Conservation (phyloP, 2,888 invertebrate species). For the Blera fallax region DNA sequence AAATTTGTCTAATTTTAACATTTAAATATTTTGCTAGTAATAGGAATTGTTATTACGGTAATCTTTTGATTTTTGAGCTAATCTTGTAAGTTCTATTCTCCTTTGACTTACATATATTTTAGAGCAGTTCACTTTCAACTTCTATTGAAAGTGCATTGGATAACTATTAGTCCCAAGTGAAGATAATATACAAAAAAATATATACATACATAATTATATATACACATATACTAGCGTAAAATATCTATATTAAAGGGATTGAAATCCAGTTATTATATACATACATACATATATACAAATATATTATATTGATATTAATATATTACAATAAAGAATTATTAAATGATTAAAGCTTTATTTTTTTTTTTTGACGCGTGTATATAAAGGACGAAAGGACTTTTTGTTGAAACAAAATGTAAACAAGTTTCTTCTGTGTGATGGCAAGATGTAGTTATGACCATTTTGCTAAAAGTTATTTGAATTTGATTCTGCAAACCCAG, state of each 20-base stretch:
- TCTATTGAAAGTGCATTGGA: constrained; percentile 31
- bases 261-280: constrained; percentile 61
- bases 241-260: constrained; percentile 62
- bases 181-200: constrained; percentile 50
- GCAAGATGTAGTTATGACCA: too few species aligned
- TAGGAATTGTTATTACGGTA: not conserved
- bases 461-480: too few species aligned
- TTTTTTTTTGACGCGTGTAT: not conserved
- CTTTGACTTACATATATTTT: not conserved
- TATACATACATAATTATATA: constrained; percentile 56
- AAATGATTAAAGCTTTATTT: constrained; percentile 16
- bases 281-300: constrained; percentile 54
- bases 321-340: constrained; percentile 60
- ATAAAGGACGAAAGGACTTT: too few species aligned
- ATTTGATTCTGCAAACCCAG: too few species aligned
- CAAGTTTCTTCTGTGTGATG: too few species aligned
- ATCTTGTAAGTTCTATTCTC: not conserved
- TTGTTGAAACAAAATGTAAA: too few species aligned
- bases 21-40: not conserved
- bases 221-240: constrained; percentile 56
- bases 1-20: too few species aligned
- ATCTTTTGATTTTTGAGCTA: not conserved
- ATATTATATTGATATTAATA: constrained; percentile 67
- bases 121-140: not conserved
- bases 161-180: constrained; percentile 53